phyloP scores from a whole-genome alignment of 2,113 vertebrate genomes.

The Chaetops frenatus region DNA sequence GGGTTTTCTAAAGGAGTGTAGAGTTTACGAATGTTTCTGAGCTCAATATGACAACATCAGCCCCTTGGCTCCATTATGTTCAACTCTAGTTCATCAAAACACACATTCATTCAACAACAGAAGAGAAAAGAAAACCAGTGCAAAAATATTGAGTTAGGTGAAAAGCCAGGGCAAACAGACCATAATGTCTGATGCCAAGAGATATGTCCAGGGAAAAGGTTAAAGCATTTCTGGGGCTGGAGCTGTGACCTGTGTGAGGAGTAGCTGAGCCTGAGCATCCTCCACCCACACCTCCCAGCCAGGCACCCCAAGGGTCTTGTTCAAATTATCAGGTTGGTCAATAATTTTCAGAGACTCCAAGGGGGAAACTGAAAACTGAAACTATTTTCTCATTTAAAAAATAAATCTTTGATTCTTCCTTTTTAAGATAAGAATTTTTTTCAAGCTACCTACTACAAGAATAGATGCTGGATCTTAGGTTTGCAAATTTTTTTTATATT shows the following conservation, averaged over 20 bases:
- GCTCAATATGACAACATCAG: not conserved
- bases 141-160: not conserved
- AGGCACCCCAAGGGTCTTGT: not conserved
- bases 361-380: not conserved
- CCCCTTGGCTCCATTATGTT: not conserved
- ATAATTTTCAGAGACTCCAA: not conserved
- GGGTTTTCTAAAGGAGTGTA: not conserved
- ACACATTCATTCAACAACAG: not conserved
- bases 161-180: not conserved
- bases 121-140: not conserved
- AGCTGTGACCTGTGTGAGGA: not conserved
- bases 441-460: not conserved
- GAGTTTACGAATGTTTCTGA: not conserved
- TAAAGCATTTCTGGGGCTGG: not conserved
- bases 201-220: not conserved
- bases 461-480: not conserved
- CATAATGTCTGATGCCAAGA: rapidly evolving
- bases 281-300: not conserved
- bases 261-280: not conserved
- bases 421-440: not conserved
- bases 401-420: not conserved
- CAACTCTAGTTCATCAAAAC: not conserved
- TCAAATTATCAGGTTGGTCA: not conserved
- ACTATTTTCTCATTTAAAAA: not conserved
- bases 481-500: not conserved